Conservation (phyloP, 1,140 invertebrate genomes). For the Megathymus violae region DNA sequence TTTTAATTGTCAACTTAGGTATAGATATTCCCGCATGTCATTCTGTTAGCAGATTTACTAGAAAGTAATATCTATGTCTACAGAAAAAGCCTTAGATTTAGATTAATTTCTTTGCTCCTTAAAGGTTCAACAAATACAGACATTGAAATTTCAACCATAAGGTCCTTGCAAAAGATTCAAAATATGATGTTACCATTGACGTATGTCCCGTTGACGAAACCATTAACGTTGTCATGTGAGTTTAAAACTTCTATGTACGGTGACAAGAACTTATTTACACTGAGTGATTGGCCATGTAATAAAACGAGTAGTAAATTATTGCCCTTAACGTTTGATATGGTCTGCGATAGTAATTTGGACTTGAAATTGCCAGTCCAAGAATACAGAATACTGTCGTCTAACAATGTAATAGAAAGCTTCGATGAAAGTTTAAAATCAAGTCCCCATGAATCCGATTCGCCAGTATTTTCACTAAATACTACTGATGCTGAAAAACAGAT, state of each 20-base stretch:
- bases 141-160: constrained; percentile 29
- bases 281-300: constrained; percentile 7
- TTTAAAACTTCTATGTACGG: constrained; percentile 3
- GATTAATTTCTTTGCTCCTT: constrained; percentile 16
- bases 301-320: constrained; percentile 15
- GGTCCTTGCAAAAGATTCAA: constrained; percentile 15
- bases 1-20: not conserved
- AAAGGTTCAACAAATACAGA: constrained; percentile 42
- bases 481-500: constrained; percentile 51
- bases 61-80: no score
- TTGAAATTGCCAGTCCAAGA: not conserved
- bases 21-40: not conserved
- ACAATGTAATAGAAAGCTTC: constrained; percentile 41
- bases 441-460: constrained; percentile 24
- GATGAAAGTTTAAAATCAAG: constrained; percentile 25
- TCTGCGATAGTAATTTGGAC: not conserved
- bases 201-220: not conserved
- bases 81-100: no score
- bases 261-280: constrained; percentile 14
- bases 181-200: constrained; percentile 14
- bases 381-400: constrained; percentile 45
- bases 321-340: constrained; percentile 4
- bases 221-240: constrained; percentile 2
- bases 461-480: constrained; percentile 34
- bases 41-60: no score